These are phyloP conservation scores for Platycercus adscitus DNA, from an alignment of 2,113 vertebrate genomes.

Conservation along the genomic window DNA sequence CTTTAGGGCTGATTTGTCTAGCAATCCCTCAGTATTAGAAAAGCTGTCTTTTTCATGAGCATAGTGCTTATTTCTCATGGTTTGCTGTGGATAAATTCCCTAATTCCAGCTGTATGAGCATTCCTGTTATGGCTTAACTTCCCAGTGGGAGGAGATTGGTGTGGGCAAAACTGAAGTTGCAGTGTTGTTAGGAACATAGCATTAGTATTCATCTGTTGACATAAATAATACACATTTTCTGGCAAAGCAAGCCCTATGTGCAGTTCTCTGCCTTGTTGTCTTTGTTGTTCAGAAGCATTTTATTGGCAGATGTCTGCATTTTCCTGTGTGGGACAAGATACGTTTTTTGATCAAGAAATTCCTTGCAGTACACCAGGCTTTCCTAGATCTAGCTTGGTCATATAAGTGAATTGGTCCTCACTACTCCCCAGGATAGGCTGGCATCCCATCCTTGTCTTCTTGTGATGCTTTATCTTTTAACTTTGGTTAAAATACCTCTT, in stretches of 20 bases:
- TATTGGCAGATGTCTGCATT: background rate
- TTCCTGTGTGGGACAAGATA: background rate
- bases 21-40: background rate
- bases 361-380: background rate
- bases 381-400: rapidly evolving
- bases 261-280: background rate
- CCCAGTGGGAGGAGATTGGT: background rate
- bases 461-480: background rate
- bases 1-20: background rate
- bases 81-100: background rate
- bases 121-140: background rate
- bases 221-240: background rate
- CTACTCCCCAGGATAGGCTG: rapidly evolving
- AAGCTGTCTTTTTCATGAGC: background rate
- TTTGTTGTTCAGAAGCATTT: background rate
- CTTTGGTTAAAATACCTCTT: background rate
- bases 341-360: background rate
- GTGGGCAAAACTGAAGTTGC: background rate
- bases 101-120: background rate
- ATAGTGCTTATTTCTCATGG: background rate
- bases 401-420: background rate
- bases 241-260: background rate
- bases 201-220: background rate
- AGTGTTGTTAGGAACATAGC: background rate
- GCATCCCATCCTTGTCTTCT: background rate